Evolutionary conservation across 1,140 invertebrate genomes (phyloP).

Genomic region (Helicoverpa armigera): DNA sequence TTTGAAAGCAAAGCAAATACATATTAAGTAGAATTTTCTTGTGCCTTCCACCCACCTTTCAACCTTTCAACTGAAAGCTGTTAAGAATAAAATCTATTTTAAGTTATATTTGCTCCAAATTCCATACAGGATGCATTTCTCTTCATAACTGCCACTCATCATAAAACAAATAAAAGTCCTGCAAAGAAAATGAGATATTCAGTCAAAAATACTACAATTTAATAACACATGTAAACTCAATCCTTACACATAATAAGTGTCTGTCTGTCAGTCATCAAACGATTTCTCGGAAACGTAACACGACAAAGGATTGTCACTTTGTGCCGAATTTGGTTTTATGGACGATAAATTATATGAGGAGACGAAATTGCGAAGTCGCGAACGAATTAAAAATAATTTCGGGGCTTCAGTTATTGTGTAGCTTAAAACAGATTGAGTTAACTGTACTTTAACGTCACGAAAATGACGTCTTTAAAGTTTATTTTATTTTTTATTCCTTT

Average conservation of each 20-base stretch:
- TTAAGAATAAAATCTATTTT: too few species aligned
- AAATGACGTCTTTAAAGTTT: slow-evolving; percentile 16
- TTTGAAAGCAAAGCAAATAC: too few species aligned
- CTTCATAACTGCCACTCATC: neutral
- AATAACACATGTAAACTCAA: slow-evolving; percentile 55
- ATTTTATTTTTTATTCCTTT: slow-evolving; percentile 2
- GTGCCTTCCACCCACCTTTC: too few species aligned
- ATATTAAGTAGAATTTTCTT: too few species aligned
- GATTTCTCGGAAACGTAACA: slow-evolving; percentile 34
- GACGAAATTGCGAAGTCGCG: slow-evolving; percentile 18
- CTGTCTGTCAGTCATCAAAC: slow-evolving; percentile 55
- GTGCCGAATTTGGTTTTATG: slow-evolving; percentile 46
- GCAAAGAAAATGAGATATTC: neutral
- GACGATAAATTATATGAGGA: slow-evolving; percentile 37
- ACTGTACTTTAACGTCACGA: slow-evolving; percentile 35
- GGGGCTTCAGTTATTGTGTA: slow-evolving; percentile 20
- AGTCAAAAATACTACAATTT: slow-evolving; percentile 33
- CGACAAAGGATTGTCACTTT: slow-evolving; percentile 49
- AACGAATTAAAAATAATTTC: slow-evolving; percentile 43
- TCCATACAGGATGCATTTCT: too few species aligned
- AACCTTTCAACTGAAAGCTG: too few species aligned
- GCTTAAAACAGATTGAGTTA: slow-evolving; percentile 36
- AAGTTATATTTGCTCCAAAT: too few species aligned
- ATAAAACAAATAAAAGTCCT: slow-evolving; percentile 7
- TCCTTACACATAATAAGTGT: slow-evolving; percentile 61